phyloP scores from a whole-genome alignment of 2,113 vertebrate genomes.

The Ochotona princeps region DNA sequence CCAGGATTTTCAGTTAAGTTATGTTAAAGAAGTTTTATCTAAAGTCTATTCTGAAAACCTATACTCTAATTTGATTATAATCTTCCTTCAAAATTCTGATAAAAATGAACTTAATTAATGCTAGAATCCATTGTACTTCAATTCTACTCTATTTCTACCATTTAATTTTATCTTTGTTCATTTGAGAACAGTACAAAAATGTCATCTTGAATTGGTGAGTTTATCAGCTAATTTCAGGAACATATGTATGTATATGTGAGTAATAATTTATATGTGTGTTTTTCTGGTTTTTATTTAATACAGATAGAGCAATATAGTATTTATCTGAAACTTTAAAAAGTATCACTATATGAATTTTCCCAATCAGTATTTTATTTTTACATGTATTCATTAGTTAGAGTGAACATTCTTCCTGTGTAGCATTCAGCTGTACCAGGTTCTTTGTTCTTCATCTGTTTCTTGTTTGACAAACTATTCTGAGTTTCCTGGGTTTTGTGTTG shows the following conservation, averaged over 20 bases:
- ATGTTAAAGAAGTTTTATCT: neutral
- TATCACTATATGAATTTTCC: neutral
- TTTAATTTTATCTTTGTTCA: neutral
- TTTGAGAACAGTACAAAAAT: neutral
- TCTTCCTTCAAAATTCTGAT: neutral
- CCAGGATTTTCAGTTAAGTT: neutral
- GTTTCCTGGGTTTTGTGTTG: neutral
- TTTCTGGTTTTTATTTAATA: neutral
- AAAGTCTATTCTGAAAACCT: conserved; percentile 1
- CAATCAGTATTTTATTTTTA: neutral
- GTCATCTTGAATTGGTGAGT: neutral
- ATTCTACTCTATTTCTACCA: neutral
- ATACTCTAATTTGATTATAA: neutral
- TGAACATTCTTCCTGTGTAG: neutral
- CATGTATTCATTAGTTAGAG: neutral
- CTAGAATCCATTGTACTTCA: neutral
- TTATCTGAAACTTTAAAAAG: neutral
- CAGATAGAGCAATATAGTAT: neutral
- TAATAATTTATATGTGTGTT: neutral
- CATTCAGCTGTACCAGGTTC: neutral
- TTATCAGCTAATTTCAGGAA: neutral
- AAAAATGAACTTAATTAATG: neutral
- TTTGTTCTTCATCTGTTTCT: neutral
- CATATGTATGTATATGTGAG: neutral
- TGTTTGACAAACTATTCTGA: neutral